Evolutionary conservation across 2,113 vertebrate species (phyloP), one percentile per base, ranked within the genome.

Genomic region (Elachura formosa): DNA sequence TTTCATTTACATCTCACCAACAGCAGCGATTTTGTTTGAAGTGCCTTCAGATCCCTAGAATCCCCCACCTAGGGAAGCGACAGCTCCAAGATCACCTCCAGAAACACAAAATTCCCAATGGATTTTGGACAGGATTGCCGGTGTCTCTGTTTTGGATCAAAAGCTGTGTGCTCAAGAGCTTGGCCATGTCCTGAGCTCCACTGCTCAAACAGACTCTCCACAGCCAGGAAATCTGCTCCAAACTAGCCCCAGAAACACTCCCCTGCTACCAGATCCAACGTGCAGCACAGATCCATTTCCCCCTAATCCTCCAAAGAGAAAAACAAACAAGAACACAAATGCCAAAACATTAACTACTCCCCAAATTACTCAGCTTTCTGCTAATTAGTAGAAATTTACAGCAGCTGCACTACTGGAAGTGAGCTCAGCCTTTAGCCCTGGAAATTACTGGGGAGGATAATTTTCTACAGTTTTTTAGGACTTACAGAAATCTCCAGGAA

Each of bases 311-410:
- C 80, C 69, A 29, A 90, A 84, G 49, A 75, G 69, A 63, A 94
- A 97, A 91, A 84, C 89, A 96, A 95, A 79, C 79, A 88, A 80
- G 71, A 64, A 21, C 16, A 22, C 83, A 64, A 90, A 92, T 23
- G 76, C 91, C 89, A 95, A 68, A 84, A 83, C 68, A 71, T 71
- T 78, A 73, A 86, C 79, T 92, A 40, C 83, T 94, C 88, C 76
- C 86, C 76, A 94, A 14, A 89, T 96, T 88, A 89, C 94, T 84
- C 83, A 58, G 88, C 33, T 75, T 89, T 34, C 94, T 93, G 56
- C 94, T 96, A 95, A 96, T 94, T 95, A 93, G 81, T 33, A 41
- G 62, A 82, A 93, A 95, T 96, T 94, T 91, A 93, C 93, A 90
- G 95, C 94, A 93, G 91, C 87, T 94, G 93, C 84, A 87, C 89